Base-by-base conservation (phyloP, 1,140 invertebrate genomes). In the Psilanteris sp. region DNA sequence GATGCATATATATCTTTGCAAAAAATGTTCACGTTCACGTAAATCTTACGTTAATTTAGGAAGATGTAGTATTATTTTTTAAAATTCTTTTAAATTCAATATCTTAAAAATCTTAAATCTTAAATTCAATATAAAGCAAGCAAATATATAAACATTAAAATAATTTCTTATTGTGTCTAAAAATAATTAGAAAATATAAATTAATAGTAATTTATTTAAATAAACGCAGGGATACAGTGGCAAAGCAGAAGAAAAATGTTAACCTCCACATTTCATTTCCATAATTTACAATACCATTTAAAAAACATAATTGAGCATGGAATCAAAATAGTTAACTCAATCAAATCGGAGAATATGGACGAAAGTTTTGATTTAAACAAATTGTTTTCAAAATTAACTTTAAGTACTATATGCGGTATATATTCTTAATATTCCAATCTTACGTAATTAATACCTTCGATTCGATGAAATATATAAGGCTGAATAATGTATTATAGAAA, bases 211-310 rank as follows among this genome's bases (percentile, higher is more conserved):
- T 3, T 20, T 20, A 5, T 20, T 20, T 20, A 20, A 20, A 3
- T 20, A 20, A 20, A 20, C 5, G 5, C 9, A 68, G 62, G 62
- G 5, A 8, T 3, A 0, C 46, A 50, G 26, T 68, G 64, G 66
- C 43, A 59, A 9, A 6, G 11, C 4, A 59, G 66, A 16, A 6
- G 66, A 27, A 70, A 59, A 52, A 70, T 70, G 9, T 59, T 68
- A n/a, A 68, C 64, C 9, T 32, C 50, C 15, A 14, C 54, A 27
- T 71, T 71, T 37, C 67, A 71, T 46, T 71, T 71, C 14, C 61
- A 71, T 11, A 61, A 44, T 37, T 61, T 71, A 9, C 26, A 52
- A 54, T 54, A 37, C n/a, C 62, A 55, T 9, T 37, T 71, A 24
- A 48, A 71, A 37, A 31, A 61, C 24, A 8, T 71, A 8, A 6